Conservation (phyloP, 30 jellyfish, hydroid and myxozoan species). For the Cassiopea xamachana region DNA sequence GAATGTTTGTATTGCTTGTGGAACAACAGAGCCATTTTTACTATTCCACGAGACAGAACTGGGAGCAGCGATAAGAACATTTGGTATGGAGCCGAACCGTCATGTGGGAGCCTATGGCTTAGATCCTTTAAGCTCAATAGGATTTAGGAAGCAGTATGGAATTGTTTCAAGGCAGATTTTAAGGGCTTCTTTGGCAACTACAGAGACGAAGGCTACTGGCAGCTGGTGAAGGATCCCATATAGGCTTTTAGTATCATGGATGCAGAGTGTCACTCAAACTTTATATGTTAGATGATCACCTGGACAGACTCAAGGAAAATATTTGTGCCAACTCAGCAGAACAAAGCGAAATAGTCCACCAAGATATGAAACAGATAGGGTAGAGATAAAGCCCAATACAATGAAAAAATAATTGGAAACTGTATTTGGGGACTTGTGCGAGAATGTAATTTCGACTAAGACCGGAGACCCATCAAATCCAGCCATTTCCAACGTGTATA, state of each 20-base stretch:
- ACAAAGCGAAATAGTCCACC: conserved; percentile 6
- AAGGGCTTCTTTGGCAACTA: conserved; percentile 7
- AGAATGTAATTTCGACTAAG: background rate
- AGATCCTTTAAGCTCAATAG: too few species aligned
- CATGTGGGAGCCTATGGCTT: too few species aligned
- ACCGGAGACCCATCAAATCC: background rate
- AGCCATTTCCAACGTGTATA: background rate
- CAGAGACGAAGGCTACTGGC: background rate
- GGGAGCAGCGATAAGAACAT: too few species aligned
- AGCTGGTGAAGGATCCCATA: conserved; percentile 4
- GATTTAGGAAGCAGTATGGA: background rate
- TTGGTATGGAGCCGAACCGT: too few species aligned
- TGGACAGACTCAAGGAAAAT: conserved; percentile 9
- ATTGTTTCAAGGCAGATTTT: background rate
- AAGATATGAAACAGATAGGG: conserved; percentile 3
- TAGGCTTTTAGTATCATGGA: conserved; percentile 3
- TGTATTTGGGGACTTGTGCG: background rate
- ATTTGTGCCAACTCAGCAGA: conserved; percentile 12
- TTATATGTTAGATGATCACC: conserved; percentile 7
- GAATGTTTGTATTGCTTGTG: too few species aligned
- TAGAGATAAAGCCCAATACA: conserved; percentile 7
- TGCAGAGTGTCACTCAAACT: conserved; percentile 5
- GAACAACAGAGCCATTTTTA: too few species aligned
- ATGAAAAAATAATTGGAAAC: conserved; percentile 3
- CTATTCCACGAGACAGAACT: too few species aligned